Percentiles rank a stretch among this genome's conserved stretches.
phyloP scores from a whole-genome alignment of 1,140 invertebrate genomes.

The Tachypleus tridentatus region DNA sequence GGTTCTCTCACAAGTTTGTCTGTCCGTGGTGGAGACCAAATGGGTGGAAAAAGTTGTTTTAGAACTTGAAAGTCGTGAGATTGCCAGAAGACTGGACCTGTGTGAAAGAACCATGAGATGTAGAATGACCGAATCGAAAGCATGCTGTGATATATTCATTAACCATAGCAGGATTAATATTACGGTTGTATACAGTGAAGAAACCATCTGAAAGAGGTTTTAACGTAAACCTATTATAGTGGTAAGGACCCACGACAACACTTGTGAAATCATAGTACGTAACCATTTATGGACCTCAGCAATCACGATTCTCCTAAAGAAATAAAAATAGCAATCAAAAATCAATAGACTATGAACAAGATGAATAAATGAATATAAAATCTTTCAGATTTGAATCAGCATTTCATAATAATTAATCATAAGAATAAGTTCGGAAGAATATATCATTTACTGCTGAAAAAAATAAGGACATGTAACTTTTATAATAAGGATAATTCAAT shows the following conservation, averaged over 20 bases:
- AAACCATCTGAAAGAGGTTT: background rate
- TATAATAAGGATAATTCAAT: no score
- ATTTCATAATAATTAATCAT: no score
- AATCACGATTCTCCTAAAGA: slow-evolving; percentile 20
- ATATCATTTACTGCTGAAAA: no score
- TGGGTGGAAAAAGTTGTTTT: slow-evolving; percentile 23
- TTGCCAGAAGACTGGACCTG: slow-evolving; percentile 11
- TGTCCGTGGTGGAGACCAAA: slow-evolving; percentile 25
- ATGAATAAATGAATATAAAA: no score
- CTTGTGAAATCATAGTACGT: slow-evolving; percentile 43
- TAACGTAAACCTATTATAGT: slow-evolving; percentile 23
- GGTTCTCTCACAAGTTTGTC: slow-evolving; percentile 48
- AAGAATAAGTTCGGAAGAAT: no score
- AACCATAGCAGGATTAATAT: slow-evolving; percentile 28
- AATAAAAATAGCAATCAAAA: background rate
- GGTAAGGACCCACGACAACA: slow-evolving; percentile 34
- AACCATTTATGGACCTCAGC: slow-evolving; percentile 37
- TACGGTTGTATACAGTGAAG: slow-evolving; percentile 18
- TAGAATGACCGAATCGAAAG: slow-evolving; percentile 20
- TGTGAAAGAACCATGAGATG: slow-evolving; percentile 35
- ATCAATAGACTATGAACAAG: no score
- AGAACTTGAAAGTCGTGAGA: slow-evolving; percentile 17
- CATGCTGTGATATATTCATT: no score
- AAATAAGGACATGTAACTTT: no score
- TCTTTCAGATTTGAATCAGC: no score